Base-by-base conservation (phyloP, 1,140 invertebrate species). In the Leucophenga varia region DNA sequence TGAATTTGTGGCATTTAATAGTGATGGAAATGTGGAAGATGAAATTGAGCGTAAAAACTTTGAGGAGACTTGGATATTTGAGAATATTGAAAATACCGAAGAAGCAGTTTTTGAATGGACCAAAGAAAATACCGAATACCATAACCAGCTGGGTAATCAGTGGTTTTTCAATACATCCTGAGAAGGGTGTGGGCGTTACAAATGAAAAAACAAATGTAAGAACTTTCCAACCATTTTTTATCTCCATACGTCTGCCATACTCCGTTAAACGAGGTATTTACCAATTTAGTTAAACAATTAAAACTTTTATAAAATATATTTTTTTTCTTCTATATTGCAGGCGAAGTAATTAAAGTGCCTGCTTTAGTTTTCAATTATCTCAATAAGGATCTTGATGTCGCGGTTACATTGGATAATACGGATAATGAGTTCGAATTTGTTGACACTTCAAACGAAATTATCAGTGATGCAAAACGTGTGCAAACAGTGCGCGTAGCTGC, bases 111-210 rank as follows among this genome's bases (percentile, higher is more conserved):
- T 72, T n/a, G 80, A 81, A 45, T 80, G 75, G 47, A 54, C 58
- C 1, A 56, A 67, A 17, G n/a, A 73, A 55, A 14, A 86, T 93
- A 21, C 95, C 95, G 1, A 87, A 93, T 53, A 90, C 90, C 0
- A 91, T 97, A 16, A 96, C 92, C 2, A 92, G 90, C 4, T 98
- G 95, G 93, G 80, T 91, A 13, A 80, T 97, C 0, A 90, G 88
- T 21, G 96, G 89, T 1, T 98, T 98, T 74, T 90, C 95, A 1
- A 78, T 98, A 37, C 89, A 94, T 76, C 79, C 87, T 0, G 77
- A 88, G 6, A 78, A 86, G 53, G 96, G 95, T 22, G 78, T 99
- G 1, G 94, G 90, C 4, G 79, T 98, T 1, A 85, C 90, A 9
- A 75, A 84, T 31, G 65, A 81, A 32, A 77, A 86, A 21, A 80